A percentile compares a stretch with the other conserved stretches of the same genome.
Evolutionary conservation across 2,797 vertebrate species (phyloP).

Genomic region (Oreochromis grahami): DNA sequence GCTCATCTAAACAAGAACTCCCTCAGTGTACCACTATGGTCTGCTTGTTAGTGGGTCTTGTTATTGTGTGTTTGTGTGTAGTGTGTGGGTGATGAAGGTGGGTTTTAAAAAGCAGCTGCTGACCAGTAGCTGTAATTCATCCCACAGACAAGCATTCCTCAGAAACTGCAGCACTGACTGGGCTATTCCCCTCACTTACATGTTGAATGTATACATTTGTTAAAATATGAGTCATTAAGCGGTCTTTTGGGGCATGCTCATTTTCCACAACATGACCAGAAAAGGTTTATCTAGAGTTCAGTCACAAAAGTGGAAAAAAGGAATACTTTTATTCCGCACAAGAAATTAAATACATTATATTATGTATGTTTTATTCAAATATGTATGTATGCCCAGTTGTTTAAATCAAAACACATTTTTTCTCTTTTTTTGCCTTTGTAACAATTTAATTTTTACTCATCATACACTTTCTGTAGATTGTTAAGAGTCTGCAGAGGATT

Average conservation of each 20-base stretch:
- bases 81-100: not conserved
- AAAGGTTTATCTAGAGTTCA: not conserved
- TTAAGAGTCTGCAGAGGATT: not conserved
- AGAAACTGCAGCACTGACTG: not conserved
- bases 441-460: not conserved
- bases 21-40: not conserved
- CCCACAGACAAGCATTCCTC: not conserved
- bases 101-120: conserved; percentile 33
- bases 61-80: not conserved
- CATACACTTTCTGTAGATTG: not conserved
- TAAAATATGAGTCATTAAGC: not conserved
- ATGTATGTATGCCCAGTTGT: not conserved
- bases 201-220: not conserved
- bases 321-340: not conserved
- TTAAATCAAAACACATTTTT: not conserved
- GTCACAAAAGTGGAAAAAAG: not conserved
- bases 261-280: not conserved
- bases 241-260: not conserved
- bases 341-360: not conserved
- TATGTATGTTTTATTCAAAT: not conserved
- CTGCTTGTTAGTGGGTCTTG: not conserved
- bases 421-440: not conserved
- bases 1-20: conserved; percentile 14
- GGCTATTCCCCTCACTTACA: not conserved
- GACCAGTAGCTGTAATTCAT: conserved; percentile 46